Base-by-base conservation (phyloP, 2,113 vertebrate genomes). In the Ceuthmochares aereus region DNA sequence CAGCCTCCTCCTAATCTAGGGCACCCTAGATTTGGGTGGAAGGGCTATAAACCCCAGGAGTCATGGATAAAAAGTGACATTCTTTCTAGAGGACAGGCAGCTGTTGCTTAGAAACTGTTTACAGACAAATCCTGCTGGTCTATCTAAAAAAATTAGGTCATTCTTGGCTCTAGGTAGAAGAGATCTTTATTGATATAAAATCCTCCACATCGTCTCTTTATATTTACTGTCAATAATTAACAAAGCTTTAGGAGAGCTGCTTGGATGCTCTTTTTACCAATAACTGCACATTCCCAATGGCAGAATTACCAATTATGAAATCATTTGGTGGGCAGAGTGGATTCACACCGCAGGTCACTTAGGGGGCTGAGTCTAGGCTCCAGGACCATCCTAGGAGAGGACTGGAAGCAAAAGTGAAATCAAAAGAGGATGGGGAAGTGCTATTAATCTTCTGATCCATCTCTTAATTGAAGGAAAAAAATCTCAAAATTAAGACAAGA, bases 31-130 rank as follows among this genome's bases (percentile, higher is more conserved):
- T 75, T 54, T 64, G 86, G 80, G 64, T 32, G 93, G 60, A 47
- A 90, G 73, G 77, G 84, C 69, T 78, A 6, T 8, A 79, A 93
- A 95, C 60, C 20, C 40, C 79, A 62, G 70, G 67, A 93, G 80
- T 22, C 52, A 40, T 3, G 3, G 87, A 72, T 60, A 76, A 87
- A 95, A 90, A 40, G 54, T 81, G 52, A 68, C 77, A 79, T 84
- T 75, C 80, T 68, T 78, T 72, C 66, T 49, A 67, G 66, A 90
- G 94, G 87, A 96, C 69, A 82, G 52, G 77, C 91, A 95, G 93
- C 89, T 95, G 94, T 95, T 97, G 95, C 94, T 95, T 96, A 84
- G 95, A 64, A 92, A 95, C 95, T 97, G 92, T 97, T 97, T 96
- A 96, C 80, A 94, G 91, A 87, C 76, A 89, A 42, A 91, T 74